Evolutionary conservation across 2,113 vertebrate genomes (phyloP).

Genomic region (Phainopepla nitens): DNA sequence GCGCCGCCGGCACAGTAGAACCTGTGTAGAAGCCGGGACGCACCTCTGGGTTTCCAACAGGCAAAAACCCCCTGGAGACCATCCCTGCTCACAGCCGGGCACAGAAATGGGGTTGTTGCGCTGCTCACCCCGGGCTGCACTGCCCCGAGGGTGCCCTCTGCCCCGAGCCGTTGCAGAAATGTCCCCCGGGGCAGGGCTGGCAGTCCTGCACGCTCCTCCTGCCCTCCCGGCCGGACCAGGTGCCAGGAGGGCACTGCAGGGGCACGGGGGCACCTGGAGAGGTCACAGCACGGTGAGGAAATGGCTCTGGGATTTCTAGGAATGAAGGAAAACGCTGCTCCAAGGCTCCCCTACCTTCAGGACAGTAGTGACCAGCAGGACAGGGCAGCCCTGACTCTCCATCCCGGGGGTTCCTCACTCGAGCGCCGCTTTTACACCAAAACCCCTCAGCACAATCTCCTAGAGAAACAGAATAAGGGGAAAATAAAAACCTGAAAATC

Average conservation of each 20-base stretch:
- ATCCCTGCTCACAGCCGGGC: background rate
- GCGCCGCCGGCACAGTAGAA: background rate
- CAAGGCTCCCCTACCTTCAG: slow-evolving; percentile 72
- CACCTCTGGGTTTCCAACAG: accelerated
- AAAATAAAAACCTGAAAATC: accelerated
- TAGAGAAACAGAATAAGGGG: background rate
- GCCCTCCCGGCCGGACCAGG: slow-evolving; percentile 78
- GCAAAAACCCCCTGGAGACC: accelerated
- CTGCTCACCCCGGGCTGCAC: slow-evolving; percentile 78
- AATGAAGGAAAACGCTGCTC: background rate
- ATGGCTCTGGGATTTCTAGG: accelerated
- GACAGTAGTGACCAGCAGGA: slow-evolving; percentile 84
- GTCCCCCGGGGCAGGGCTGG: slow-evolving; percentile 72
- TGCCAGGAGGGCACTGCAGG: slow-evolving; percentile 77
- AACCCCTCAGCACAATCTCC: slow-evolving; percentile 83
- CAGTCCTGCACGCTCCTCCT: slow-evolving; percentile 65
- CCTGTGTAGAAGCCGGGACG: slow-evolving; percentile 42
- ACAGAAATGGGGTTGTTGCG: accelerated
- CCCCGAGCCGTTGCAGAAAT: slow-evolving; percentile 74
- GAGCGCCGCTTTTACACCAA: slow-evolving; percentile 82
- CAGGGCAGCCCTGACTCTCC: slow-evolving; percentile 77
- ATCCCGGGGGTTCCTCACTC: slow-evolving; percentile 71
- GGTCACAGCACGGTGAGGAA: background rate
- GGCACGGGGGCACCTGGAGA: slow-evolving; percentile 72
- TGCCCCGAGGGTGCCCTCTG: slow-evolving; percentile 70